Conservation (phyloP, 92 coral and sea anemone genomes). For the Epizoanthus stellaris region DNA sequence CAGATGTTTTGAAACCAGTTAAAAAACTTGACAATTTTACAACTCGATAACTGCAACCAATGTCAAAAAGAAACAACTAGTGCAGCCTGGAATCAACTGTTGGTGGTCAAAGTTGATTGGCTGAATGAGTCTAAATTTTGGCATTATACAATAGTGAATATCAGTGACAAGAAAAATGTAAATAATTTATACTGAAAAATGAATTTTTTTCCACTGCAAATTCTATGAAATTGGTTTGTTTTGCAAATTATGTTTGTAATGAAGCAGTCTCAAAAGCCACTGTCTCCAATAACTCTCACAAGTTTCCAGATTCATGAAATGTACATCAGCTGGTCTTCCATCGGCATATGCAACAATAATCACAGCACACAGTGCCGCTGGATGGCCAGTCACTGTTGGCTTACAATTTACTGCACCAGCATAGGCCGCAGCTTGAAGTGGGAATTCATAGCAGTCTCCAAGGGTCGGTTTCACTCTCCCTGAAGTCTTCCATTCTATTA, state of each 20-base stretch:
- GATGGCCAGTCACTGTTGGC: constrained; percentile 60
- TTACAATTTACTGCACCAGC: constrained; percentile 94
- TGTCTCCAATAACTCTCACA: constrained; percentile 84
- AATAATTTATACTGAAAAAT: too few relatives aligned
- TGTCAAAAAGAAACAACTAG: too few relatives aligned
- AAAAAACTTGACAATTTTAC: too few relatives aligned
- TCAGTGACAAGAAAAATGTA: too few relatives aligned
- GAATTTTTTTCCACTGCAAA: too few relatives aligned
- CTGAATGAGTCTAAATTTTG: too few relatives aligned
- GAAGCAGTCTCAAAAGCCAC: constrained; percentile 80
- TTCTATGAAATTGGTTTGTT: not conserved
- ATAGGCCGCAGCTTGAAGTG: constrained; percentile 93
- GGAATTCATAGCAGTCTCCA: constrained; percentile 85
- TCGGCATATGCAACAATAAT: constrained; percentile 87
- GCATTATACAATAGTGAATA: too few relatives aligned
- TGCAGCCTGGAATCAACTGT: too few relatives aligned
- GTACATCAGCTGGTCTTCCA: constrained; percentile 94
- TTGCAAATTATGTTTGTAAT: constrained; percentile 58
- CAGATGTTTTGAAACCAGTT: too few relatives aligned
- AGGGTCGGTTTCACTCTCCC: constrained; percentile 68
- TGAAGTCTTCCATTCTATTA: constrained; percentile 98
- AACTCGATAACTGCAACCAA: too few relatives aligned
- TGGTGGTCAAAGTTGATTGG: too few relatives aligned
- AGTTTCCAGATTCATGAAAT: constrained; percentile 77
- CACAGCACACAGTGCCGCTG: constrained; percentile 64